These are phyloP conservation scores for Lycopodina hypogea DNA, from an alignment of 37 sponge, comb jelly and placozoan species.

Conservation along the genomic window DNA sequence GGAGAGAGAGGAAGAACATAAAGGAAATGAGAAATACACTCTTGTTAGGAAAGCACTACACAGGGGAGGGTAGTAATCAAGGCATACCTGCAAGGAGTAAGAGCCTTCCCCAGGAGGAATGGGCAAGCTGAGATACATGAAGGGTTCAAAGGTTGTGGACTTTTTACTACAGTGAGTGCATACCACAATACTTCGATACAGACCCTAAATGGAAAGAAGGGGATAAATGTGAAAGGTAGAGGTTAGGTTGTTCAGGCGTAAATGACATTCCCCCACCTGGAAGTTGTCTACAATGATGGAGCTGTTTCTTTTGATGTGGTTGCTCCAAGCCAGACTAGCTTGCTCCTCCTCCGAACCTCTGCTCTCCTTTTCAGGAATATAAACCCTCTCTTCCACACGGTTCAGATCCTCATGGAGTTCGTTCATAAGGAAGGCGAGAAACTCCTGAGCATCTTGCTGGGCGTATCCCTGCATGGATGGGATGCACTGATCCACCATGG, in stretches of 20 bases:
- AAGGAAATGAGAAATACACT: neutral
- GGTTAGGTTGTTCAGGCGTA: neutral
- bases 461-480: slow-evolving; percentile 59
- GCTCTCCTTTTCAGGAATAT: slow-evolving; percentile 38
- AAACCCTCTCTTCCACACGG: slow-evolving; percentile 48
- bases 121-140: slow-evolving; percentile 85
- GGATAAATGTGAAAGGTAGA: neutral
- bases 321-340: slow-evolving; percentile 70
- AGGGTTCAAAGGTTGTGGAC: slow-evolving; percentile 85
- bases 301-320: slow-evolving; percentile 74
- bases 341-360: slow-evolving; percentile 31
- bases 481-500: slow-evolving; percentile 42
- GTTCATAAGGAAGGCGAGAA: slow-evolving; percentile 82
- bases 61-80: neutral
- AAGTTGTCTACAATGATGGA: slow-evolving; percentile 88
- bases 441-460: slow-evolving; percentile 91
- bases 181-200: slow-evolving; percentile 67
- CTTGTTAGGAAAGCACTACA: neutral
- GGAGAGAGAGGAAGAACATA: too few relatives aligned
- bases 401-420: slow-evolving; percentile 93
- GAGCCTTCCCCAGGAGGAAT: slow-evolving; percentile 41
- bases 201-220: slow-evolving; percentile 47
- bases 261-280: slow-evolving; percentile 42
- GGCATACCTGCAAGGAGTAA: slow-evolving; percentile 49
- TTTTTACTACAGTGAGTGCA: slow-evolving; percentile 62